A percentile compares a stretch with the other conserved stretches of the same genome.
These are phyloP conservation scores for Drosophila asahinai DNA, from an alignment of 1,140 invertebrate genomes.

Conservation along the genomic window DNA sequence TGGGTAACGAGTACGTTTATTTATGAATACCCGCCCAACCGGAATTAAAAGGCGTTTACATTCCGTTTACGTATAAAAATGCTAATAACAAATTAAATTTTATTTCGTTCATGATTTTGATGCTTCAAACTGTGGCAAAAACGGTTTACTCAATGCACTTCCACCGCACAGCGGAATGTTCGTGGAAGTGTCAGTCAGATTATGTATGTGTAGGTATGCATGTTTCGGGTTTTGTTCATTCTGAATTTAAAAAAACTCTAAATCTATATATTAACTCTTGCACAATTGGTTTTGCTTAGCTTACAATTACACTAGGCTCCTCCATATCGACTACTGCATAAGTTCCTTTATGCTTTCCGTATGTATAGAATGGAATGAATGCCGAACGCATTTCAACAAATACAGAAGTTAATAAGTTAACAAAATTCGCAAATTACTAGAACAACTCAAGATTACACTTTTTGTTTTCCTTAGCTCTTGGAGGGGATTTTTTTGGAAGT, in stretches of 20 bases:
- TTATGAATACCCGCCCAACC: background rate
- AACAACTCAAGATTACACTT: conserved; percentile 50
- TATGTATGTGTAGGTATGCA: conserved; percentile 40
- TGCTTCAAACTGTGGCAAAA: conserved; percentile 53
- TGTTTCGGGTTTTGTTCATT: conserved; percentile 52
- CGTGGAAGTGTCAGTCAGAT: conserved; percentile 67
- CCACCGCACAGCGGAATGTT: conserved; percentile 43
- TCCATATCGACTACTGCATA: conserved; percentile 56
- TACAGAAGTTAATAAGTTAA: conserved; percentile 71
- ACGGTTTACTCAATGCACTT: conserved; percentile 18
- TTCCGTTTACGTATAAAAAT: conserved; percentile 65
- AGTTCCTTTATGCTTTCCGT: conserved; percentile 35
- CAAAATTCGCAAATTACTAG: conserved; percentile 52
- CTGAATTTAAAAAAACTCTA: conserved; percentile 50
- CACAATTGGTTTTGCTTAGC: conserved; percentile 52
- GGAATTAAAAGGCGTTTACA: conserved; percentile 1
- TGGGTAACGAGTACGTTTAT: background rate
- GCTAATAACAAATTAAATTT: conserved; percentile 76
- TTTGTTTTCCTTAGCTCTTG: conserved; percentile 35
- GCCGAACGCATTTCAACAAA: conserved; percentile 59
- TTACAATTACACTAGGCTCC: conserved; percentile 72
- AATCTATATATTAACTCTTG: conserved; percentile 52
- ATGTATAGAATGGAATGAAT: conserved; percentile 69
- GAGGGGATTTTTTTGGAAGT: conserved; percentile 34
- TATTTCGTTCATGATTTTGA: conserved; percentile 77